Conservation (phyloP, 2,113 vertebrate species). For the Antechinus stuartii region DNA sequence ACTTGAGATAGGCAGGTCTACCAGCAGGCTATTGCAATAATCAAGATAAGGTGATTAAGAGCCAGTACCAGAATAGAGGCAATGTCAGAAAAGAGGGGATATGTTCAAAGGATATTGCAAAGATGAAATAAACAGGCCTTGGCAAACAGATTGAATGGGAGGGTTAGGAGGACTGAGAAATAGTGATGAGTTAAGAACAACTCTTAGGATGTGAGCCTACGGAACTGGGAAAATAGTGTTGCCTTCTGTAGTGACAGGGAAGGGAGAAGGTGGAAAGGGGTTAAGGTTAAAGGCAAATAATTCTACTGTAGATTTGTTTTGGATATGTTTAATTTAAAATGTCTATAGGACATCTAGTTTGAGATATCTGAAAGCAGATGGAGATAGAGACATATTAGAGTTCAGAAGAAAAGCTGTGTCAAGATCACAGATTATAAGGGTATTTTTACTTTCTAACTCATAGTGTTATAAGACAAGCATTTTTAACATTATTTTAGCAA, state of each 20-base stretch:
- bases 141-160: background rate
- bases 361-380: background rate
- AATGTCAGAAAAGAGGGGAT: background rate
- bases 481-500: background rate
- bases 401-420: background rate
- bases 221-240: background rate
- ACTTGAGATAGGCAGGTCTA: background rate
- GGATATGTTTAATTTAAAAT: background rate
- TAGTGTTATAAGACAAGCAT: background rate
- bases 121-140: background rate
- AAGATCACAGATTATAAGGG: background rate
- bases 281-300: background rate
- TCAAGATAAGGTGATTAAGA: background rate
- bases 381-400: background rate
- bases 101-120: background rate
- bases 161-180: background rate
- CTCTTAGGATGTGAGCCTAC: background rate
- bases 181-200: background rate
- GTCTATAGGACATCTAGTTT: background rate
- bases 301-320: background rate
- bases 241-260: background rate
- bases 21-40: background rate
- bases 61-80: background rate
- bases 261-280: background rate
- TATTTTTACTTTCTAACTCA: background rate